phyloP scores from a whole-genome alignment of 2,888 invertebrate genomes.

The Xestia rhomboidea region DNA sequence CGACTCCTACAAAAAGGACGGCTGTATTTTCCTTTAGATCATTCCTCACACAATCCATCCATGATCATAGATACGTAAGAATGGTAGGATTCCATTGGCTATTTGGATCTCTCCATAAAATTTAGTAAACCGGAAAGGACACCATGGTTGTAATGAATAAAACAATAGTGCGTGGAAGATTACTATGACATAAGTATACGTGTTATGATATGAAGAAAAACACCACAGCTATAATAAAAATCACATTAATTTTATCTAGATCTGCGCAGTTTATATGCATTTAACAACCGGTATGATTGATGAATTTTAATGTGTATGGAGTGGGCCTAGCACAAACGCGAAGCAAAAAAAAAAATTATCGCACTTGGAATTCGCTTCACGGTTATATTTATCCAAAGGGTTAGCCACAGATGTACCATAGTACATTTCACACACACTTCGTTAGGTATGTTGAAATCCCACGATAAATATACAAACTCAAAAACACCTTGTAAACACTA shows the following conservation, averaged over 20 bases:
- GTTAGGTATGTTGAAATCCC: no score
- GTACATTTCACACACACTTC: no score
- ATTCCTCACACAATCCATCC: no score
- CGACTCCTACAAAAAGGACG: no score
- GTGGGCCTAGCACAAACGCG: not conserved
- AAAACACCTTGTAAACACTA: no score
- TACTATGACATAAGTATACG: conserved; percentile 4
- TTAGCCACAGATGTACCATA: no score
- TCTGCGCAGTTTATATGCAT: conserved; percentile 41
- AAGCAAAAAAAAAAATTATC: not conserved
- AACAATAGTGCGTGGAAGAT: conserved; percentile 2
- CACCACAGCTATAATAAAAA: conserved; percentile 26
- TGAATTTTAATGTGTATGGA: conserved; percentile 55
- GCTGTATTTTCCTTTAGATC: no score
- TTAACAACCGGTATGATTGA: conserved; percentile 48
- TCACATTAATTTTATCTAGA: conserved; percentile 16
- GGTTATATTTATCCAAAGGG: no score
- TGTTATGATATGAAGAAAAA: conserved; percentile 11
- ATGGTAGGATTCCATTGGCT: not conserved
- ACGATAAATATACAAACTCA: no score
- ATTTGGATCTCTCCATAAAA: not conserved
- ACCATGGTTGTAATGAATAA: not conserved
- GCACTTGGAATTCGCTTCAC: no score
- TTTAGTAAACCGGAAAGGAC: not conserved
- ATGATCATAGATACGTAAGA: no score